Evolutionary conservation across 2,888 invertebrate genomes (phyloP), one percentile per base, ranked within the genome.

Genomic region (Euplexia lucipara): DNA sequence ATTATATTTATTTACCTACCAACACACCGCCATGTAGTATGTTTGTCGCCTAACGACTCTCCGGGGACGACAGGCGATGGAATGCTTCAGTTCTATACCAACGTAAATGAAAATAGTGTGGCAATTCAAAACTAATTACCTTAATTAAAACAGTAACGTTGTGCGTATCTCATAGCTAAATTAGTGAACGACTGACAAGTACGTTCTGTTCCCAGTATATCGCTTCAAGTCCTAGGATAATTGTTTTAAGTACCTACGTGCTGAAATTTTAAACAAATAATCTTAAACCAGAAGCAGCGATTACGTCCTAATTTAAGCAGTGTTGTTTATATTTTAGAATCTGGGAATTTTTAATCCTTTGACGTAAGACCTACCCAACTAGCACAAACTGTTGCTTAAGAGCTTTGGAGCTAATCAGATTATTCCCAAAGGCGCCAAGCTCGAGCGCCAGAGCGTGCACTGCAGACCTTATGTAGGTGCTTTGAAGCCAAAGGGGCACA

Each of bases 61-160:
- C 22, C 30, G 35, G 65, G 52, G 59, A 52, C 35, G 0, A n/a
- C 32, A 41, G 8, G 26, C 51, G 22, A 59, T 59, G 51, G 51
- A 77, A 70, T 77, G 58, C 52, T 56, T 12, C n/a, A n/a, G n/a
- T n/a, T n/a, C 56, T 52, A 75, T 41, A 34, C n/a, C n/a, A n/a
- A n/a, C 39, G 30, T 49, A 56, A 58, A 48, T 30, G 54, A 64
- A 51, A 73, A 77, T 64, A 42, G 47, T 42, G 47, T 39, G 8
- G 22, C 42, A 71, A 63, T 73, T 71, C 52, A 70, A 63, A 59
- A 74, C 65, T 53, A 53, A 65, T 78, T 58, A 72, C 39, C 47
- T 65, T 72, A 58, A 79, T 79, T 68, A 66, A 64, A 61, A 58
- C 54, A 45, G 44, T 66, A 63, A 56, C 45, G 41, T 34, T 60